Evolutionary conservation across 2,888 invertebrate species (phyloP).

Genomic region (Xylota sylvarum): DNA sequence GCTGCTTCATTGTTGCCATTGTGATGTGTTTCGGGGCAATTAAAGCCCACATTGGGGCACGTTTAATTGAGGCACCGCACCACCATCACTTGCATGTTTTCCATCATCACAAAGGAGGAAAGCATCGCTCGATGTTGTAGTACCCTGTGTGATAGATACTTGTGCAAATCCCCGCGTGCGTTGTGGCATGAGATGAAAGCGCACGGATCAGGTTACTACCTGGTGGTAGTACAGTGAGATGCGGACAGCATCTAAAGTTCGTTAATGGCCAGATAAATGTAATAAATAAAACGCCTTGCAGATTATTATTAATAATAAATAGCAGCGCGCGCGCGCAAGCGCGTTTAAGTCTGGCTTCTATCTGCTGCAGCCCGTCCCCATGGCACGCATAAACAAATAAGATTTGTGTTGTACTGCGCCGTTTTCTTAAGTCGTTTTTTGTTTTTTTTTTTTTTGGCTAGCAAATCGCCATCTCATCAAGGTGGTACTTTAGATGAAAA

Average conservation of each 20-base stretch:
- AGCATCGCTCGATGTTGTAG: constrained; percentile 37
- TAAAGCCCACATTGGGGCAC: constrained; percentile 75
- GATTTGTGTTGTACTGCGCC: constrained; percentile 65
- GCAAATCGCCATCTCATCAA: constrained; percentile 76
- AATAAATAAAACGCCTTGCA: constrained; percentile 77
- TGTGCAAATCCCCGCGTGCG: constrained; percentile 30
- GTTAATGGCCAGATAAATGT: constrained; percentile 77
- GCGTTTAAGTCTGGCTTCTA: constrained; percentile 51
- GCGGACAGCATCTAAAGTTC: constrained; percentile 76
- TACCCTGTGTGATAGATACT: constrained; percentile 30
- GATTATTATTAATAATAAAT: constrained; percentile 77
- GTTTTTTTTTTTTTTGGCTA: constrained; percentile 25
- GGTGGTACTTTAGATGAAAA: constrained; percentile 72
- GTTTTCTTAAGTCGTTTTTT: constrained; percentile 18
- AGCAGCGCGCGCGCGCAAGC: constrained; percentile 47
- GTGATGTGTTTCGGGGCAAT: constrained; percentile 74
- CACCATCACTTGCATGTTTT: constrained; percentile 46
- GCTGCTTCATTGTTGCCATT: constrained; percentile 67
- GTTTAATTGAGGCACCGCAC: constrained; percentile 74
- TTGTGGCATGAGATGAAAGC: constrained; percentile 70
- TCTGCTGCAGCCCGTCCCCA: constrained; percentile 57
- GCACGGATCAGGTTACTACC: constrained; percentile 71
- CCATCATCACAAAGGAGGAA: constrained; percentile 70
- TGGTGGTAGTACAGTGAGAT: constrained; percentile 54
- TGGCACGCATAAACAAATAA: constrained; percentile 77